Base-by-base conservation (phyloP, 2,888 invertebrate species). In the Noctuana brunneofusca region DNA sequence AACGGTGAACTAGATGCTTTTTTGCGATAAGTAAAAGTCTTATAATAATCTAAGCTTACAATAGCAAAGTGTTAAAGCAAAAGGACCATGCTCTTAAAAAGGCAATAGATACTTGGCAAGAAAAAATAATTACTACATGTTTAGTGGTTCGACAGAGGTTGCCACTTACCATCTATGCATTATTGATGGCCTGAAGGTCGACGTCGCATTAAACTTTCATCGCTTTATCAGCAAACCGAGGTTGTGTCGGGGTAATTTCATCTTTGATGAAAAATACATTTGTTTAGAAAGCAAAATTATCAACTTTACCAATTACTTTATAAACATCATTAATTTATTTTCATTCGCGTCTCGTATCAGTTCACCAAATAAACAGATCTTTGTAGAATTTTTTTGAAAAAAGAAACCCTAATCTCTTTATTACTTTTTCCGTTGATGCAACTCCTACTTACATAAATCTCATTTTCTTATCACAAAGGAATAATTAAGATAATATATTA, bases 161-260 rank as follows among this genome's bases (percentile, higher is more conserved):
- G 71, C 78, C 82, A 83, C 86, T 88, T 84, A 82, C 75, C 79
- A 79, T 77, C 79, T 60, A 88, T 89, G 87, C 83, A 80, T 87
- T 87, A 89, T 87, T 78, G 79, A 87, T 87, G 46, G 65, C 59
- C 66, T 65, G 50, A 72, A 74, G 75, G 75, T 68, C 74, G 68
- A 65, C 69, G 65, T 58, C 73, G 64, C 79, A 83, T 87, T 86
- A 83, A 80, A 81, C 80, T 84, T 87, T 87, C 86, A 84, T 87
- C 73, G 76, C 73, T 75, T 81, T 79, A 81, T 81, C 76, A 76
- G 43, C 48, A 35, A 41, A 64, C 65, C 69, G 63, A 64, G 55
- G 32, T 50, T 62, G 30, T 41, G 16, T 22, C 35, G 16, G 30
- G 6, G 46, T 53, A 30, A 60, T 64, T 53, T 35, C 27, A 11